Percentiles rank a stretch among this genome's conserved stretches.
Conservation (phyloP, 2,888 invertebrate genomes). For the Leistus spinibarbis region DNA sequence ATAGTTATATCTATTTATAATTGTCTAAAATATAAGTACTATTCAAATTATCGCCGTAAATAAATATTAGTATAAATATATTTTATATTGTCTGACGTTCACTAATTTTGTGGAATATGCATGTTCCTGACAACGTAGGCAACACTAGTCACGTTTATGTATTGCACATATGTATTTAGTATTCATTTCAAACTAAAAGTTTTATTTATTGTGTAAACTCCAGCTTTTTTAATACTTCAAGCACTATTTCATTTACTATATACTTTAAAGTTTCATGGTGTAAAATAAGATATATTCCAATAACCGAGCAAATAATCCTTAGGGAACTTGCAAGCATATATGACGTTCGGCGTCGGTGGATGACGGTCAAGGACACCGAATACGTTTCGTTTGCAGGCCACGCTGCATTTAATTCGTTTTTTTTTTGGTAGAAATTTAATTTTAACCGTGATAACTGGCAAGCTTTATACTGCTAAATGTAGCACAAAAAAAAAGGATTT, state of each 20-base stretch:
- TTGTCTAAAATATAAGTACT: neutral
- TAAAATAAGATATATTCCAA: neutral
- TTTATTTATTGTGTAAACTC: neutral
- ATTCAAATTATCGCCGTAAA: neutral
- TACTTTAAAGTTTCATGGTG: neutral
- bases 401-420: neutral
- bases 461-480: neutral
- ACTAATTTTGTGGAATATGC: too few species aligned
- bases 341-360: neutral
- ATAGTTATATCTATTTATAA: neutral
- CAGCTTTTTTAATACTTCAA: neutral
- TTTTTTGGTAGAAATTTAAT: neutral
- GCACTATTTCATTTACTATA: neutral
- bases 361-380: neutral
- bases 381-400: neutral
- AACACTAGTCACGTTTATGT: neutral
- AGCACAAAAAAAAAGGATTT: neutral
- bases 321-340: neutral
- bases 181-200: neutral
- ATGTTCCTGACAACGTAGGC: too few species aligned
- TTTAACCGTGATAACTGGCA: neutral
- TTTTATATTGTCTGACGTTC: too few species aligned
- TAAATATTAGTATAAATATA: neutral
- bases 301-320: neutral
- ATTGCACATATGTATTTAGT: neutral